Evolutionary conservation across 2,113 vertebrate genomes (phyloP).

Genomic region (Turnix velox): DNA sequence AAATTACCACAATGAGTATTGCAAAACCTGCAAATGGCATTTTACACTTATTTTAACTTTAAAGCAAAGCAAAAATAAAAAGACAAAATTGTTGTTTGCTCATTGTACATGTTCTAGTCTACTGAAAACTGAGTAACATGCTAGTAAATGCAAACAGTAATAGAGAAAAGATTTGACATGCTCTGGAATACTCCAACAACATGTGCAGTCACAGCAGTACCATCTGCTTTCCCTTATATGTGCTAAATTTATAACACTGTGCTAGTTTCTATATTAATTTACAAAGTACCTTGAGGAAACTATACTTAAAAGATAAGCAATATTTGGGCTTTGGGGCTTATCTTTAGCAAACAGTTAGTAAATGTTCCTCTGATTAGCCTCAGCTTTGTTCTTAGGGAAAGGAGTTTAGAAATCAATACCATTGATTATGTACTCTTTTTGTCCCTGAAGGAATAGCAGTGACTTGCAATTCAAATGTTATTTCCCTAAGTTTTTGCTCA

Average conservation of each 20-base stretch:
- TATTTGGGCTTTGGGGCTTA: constrained; percentile 29
- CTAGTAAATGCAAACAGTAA: not conserved
- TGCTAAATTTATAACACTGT: constrained; percentile 34
- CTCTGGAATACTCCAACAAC: not conserved
- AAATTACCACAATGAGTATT: not conserved
- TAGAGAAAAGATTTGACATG: not conserved
- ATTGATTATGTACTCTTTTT: not conserved
- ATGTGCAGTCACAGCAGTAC: not conserved
- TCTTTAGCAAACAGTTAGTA: constrained; percentile 34
- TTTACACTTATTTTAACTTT: not conserved
- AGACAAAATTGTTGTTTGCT: not conserved
- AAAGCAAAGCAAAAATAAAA: not conserved
- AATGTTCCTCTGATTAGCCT: constrained; percentile 39
- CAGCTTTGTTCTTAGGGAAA: not conserved
- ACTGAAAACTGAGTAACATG: not conserved
- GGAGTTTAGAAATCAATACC: constrained; percentile 28
- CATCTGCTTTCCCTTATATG: constrained; percentile 27
- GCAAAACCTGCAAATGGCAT: not conserved
- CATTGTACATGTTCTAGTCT: not conserved
- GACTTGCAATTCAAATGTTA: constrained; percentile 9
- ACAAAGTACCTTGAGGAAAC: not conserved
- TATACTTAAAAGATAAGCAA: constrained; percentile 35
- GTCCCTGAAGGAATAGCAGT: not conserved
- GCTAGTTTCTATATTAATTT: constrained; percentile 13
- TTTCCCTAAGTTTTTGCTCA: not conserved